phyloP scores from a whole-genome alignment of 2,797 vertebrate species.

The Capromys pilorides region DNA sequence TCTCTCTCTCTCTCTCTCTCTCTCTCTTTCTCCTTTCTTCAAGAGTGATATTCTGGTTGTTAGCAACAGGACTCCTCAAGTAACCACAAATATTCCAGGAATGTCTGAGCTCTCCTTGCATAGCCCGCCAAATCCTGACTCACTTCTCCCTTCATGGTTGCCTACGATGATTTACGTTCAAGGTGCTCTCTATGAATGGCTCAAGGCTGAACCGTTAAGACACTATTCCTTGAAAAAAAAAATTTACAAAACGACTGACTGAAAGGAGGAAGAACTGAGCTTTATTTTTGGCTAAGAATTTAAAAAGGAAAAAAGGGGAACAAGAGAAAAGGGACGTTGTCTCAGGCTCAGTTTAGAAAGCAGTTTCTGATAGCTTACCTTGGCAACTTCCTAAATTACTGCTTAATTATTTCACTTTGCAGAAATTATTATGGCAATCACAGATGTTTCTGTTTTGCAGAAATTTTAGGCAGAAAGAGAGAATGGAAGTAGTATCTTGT shows the following conservation, averaged over 20 bases:
- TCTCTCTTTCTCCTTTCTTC: slow-evolving; percentile 57
- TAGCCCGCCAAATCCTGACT: slow-evolving; percentile 66
- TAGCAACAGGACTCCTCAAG: slow-evolving; percentile 78
- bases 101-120: slow-evolving; percentile 80
- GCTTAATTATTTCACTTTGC: background rate
- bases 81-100: slow-evolving; percentile 82
- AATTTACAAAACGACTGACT: background rate
- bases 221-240: background rate
- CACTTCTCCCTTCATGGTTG: slow-evolving; percentile 56
- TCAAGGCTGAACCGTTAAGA: slow-evolving; percentile 32
- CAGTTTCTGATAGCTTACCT: background rate
- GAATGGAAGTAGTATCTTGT: background rate
- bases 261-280: background rate
- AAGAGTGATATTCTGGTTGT: slow-evolving; percentile 71
- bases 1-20: background rate
- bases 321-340: background rate
- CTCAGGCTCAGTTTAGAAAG: background rate
- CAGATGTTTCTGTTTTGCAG: background rate
- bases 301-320: background rate
- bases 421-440: background rate
- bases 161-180: slow-evolving; percentile 58
- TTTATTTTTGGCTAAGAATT: background rate
- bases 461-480: background rate
- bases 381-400: background rate
- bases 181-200: background rate